phyloP scores from a whole-genome alignment of 2,888 invertebrate species.

The Eilema griseolum region DNA sequence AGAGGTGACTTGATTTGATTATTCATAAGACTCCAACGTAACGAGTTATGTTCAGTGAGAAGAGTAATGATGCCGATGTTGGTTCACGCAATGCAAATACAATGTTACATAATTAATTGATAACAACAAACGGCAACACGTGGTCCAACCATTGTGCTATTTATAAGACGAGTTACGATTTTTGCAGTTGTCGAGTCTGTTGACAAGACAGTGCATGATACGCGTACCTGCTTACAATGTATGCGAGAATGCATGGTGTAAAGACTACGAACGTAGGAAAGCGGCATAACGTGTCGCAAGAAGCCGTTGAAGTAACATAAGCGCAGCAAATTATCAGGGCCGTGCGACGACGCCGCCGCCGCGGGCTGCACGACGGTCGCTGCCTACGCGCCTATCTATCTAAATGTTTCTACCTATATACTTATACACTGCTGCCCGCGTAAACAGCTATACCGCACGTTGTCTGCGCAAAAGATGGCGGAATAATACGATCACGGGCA shows the following conservation, averaged over 20 bases:
- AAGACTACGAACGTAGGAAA: constrained; percentile 77
- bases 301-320: constrained; percentile 86
- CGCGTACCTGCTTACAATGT: constrained; percentile 21
- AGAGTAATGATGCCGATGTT: constrained; percentile 18
- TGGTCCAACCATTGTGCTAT: constrained; percentile 21
- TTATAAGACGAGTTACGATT: constrained; percentile 24
- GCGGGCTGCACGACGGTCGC: constrained; percentile 71
- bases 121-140: constrained; percentile 23
- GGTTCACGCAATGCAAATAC: constrained; percentile 21
- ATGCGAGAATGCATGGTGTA: constrained; percentile 59
- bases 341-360: constrained; percentile 77
- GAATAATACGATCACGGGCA: constrained; percentile 77
- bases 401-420: constrained; percentile 59
- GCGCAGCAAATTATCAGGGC: constrained; percentile 86
- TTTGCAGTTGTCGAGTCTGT: constrained; percentile 20
- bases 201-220: constrained; percentile 30
- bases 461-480: constrained; percentile 61
- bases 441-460: constrained; percentile 67
- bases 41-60: constrained; percentile 29
- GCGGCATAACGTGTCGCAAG: constrained; percentile 79
- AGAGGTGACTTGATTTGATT: background rate
- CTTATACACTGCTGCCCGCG: constrained; percentile 54
- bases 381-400: constrained; percentile 76
- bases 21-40: constrained; percentile 35
- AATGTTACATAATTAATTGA: constrained; percentile 28